These are phyloP conservation scores for Rhinolophus sinicus DNA, from an alignment of 2,113 vertebrate species.

Conservation along the genomic window DNA sequence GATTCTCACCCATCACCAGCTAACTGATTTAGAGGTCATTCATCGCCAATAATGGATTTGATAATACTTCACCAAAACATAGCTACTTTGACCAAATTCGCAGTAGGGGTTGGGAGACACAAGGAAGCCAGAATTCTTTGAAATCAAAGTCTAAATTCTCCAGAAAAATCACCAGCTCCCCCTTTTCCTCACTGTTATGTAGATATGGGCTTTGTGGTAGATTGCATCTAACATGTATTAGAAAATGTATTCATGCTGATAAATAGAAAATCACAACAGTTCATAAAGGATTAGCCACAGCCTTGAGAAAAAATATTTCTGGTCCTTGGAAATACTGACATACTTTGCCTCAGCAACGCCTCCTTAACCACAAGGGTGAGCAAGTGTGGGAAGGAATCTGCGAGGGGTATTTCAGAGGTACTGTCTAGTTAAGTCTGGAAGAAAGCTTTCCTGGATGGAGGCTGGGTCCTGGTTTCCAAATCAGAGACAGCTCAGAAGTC, in stretches of 20 bases:
- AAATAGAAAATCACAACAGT: slow-evolving; percentile 72
- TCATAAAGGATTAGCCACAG: slow-evolving; percentile 74
- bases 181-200: neutral
- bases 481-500: neutral
- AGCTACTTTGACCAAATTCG: neutral
- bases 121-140: neutral
- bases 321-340: slow-evolving; percentile 73
- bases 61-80: neutral
- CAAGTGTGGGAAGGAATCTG: neutral
- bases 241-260: slow-evolving; percentile 71
- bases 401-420: neutral
- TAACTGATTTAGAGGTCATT: neutral
- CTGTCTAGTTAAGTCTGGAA: neutral
- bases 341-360: slow-evolving; percentile 32
- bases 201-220: neutral
- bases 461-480: neutral
- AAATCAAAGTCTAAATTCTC: neutral
- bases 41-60: neutral
- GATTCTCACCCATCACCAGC: neutral
- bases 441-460: neutral
- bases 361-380: neutral
- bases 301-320: slow-evolving; percentile 72
- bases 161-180: neutral
- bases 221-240: slow-evolving; percentile 11
- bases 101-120: neutral